Conservation (phyloP, 2,113 vertebrate genomes). For the Thinocorus orbignyianus region DNA sequence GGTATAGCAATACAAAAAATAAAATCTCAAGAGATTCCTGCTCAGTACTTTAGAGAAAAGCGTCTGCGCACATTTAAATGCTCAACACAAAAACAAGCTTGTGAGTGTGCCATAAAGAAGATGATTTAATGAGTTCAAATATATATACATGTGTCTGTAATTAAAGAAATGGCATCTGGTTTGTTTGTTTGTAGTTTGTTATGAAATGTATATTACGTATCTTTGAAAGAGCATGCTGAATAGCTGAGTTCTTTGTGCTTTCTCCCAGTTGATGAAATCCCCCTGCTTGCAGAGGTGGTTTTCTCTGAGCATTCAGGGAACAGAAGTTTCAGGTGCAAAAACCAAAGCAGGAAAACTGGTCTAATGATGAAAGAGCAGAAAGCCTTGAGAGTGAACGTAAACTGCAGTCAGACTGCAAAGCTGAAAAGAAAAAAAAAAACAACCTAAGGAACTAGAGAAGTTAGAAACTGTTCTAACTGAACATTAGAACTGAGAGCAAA, state of each 20-base stretch:
- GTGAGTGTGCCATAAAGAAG: not conserved
- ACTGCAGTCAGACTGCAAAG: not conserved
- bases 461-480: not conserved
- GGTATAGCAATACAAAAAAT: not conserved
- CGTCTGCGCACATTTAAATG: not conserved
- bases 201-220: not conserved
- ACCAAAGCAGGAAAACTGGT: not conserved
- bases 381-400: not conserved
- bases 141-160: not conserved
- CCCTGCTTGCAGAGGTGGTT: not conserved
- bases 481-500: not conserved
- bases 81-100: not conserved
- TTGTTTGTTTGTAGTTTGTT: not conserved
- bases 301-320: not conserved
- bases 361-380: not conserved
- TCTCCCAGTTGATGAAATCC: not conserved
- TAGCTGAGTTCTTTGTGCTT: not conserved
- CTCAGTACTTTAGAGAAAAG: not conserved
- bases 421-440: not conserved
- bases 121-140: conserved; percentile 26
- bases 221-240: not conserved
- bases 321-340: not conserved
- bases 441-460: not conserved
- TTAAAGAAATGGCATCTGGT: not conserved
- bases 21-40: not conserved